Conservation (phyloP, 1,140 invertebrate genomes). For the Drosophila cardini region DNA sequence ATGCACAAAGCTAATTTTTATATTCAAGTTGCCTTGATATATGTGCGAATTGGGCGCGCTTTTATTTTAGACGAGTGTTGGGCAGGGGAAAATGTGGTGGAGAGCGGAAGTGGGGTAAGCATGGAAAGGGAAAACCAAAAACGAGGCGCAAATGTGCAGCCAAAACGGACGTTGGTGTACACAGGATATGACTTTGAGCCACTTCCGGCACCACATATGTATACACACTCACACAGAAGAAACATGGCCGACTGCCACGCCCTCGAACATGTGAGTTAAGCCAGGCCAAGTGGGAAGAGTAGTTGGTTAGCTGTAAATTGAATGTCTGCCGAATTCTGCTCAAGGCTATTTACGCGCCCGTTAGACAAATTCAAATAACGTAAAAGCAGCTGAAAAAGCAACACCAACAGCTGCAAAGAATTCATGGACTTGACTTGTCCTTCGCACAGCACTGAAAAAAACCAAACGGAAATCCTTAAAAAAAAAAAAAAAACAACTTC, state of each 20-base stretch:
- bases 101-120: background rate
- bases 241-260: constrained; percentile 44
- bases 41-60: constrained; percentile 51
- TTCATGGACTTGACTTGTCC: constrained; percentile 19
- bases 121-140: constrained; percentile 19
- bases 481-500: background rate
- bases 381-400: constrained; percentile 18
- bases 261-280: constrained; percentile 11
- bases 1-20: constrained; percentile 22
- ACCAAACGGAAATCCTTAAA: constrained; percentile 23
- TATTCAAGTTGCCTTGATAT: constrained; percentile 38
- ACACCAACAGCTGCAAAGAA: background rate
- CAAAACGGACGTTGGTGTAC: constrained; percentile 48
- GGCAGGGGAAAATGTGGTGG: background rate
- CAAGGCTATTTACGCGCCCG: constrained; percentile 56
- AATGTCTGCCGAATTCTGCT: constrained; percentile 31
- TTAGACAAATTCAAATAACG: constrained; percentile 54
- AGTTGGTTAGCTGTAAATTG: constrained; percentile 17
- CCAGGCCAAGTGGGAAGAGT: background rate
- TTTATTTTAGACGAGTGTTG: constrained; percentile 34
- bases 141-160: constrained; percentile 48
- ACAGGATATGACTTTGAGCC: constrained; percentile 66
- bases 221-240: constrained; percentile 22
- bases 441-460: constrained; percentile 22
- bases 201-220: constrained; percentile 47